phyloP scores from a whole-genome alignment of 2,888 invertebrate species.

The Sclerodermus sp. region DNA sequence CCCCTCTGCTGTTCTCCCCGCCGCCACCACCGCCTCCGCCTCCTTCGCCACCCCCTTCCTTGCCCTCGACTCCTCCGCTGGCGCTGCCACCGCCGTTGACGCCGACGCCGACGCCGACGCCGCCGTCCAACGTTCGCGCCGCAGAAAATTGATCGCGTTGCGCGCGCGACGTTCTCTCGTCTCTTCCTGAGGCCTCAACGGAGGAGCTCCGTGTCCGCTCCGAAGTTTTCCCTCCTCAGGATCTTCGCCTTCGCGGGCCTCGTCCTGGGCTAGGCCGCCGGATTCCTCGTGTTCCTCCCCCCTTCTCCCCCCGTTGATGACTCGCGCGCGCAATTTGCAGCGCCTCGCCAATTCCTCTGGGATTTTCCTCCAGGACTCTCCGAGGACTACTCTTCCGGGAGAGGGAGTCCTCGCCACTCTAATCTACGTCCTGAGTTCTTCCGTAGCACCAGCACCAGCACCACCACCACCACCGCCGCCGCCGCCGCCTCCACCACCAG shows the following conservation, averaged over 20 bases:
- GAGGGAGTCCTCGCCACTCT: too few species aligned
- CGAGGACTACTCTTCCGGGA: too few species aligned
- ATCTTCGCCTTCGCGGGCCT: too few species aligned
- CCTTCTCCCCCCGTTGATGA: conserved; percentile 8
- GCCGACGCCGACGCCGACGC: conserved; percentile 19
- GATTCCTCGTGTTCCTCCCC: conserved; percentile 2
- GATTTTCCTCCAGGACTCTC: too few species aligned
- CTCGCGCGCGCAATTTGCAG: neutral
- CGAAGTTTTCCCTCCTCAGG: too few species aligned
- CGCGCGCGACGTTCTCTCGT: conserved; percentile 31
- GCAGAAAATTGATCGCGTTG: conserved; percentile 42
- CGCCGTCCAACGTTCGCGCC: conserved; percentile 12
- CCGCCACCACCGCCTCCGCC: neutral
- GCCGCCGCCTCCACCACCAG: too few species aligned
- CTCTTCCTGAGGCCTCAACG: neutral
- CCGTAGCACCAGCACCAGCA: too few species aligned
- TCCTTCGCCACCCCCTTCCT: conserved; percentile 20
- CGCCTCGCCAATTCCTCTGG: too few species aligned
- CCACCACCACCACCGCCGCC: too few species aligned
- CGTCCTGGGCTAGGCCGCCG: too few species aligned
- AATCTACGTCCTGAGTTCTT: too few species aligned
- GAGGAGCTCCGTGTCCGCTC: too few species aligned
- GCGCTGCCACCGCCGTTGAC: neutral
- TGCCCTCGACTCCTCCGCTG: conserved; percentile 13
- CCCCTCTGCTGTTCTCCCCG: conserved; percentile 16